Conservation (phyloP, 2,113 vertebrate genomes). For the Hystrix cristata region DNA sequence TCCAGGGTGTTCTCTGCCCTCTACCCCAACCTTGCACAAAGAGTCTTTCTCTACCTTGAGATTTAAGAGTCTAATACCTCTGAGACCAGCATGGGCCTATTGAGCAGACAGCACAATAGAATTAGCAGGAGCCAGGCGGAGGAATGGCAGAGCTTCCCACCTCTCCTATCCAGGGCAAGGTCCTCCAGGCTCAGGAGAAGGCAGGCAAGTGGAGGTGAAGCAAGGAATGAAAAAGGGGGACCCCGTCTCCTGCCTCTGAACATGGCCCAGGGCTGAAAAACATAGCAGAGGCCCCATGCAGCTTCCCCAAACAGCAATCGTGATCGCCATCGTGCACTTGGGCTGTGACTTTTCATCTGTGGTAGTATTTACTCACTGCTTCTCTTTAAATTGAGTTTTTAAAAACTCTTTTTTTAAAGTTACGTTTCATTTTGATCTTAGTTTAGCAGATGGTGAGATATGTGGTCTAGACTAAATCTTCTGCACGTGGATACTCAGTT, state of each 20-base stretch:
- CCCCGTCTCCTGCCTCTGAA: neutral
- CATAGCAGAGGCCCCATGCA: fast-evolving
- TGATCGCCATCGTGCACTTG: fast-evolving
- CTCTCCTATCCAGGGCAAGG: neutral
- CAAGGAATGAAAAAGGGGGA: neutral
- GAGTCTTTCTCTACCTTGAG: neutral
- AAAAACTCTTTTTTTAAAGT: neutral
- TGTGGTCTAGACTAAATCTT: neutral
- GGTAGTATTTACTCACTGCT: neutral
- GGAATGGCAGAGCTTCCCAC: neutral
- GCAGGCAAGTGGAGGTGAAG: neutral
- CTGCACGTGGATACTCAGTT: neutral
- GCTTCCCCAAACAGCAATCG: neutral
- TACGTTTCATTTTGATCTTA: neutral
- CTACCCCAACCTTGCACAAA: fast-evolving
- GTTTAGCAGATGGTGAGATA: neutral
- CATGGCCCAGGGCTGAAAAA: neutral
- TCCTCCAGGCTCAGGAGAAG: no score
- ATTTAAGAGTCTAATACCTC: neutral
- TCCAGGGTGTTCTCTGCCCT: neutral
- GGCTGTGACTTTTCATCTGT: neutral
- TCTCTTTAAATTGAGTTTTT: neutral
- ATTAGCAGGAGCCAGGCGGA: neutral
- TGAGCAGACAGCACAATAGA: neutral
- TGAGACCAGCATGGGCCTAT: fast-evolving